Conservation (phyloP, 2,888 invertebrate genomes). For the Morinoia aosen region DNA sequence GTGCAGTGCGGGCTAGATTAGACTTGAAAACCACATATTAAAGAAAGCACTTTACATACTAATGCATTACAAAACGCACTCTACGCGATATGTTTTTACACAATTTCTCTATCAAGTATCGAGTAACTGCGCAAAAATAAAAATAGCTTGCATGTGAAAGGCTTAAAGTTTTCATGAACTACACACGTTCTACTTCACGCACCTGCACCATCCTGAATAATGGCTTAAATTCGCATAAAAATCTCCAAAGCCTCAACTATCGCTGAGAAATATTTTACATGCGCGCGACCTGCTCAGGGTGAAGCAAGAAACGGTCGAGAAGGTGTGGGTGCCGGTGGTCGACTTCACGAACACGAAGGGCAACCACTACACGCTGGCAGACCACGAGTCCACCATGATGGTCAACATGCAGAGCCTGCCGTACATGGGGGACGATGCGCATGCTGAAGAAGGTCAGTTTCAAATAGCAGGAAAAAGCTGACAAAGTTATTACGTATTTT, state of each 20-base stretch:
- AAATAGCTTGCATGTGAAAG: too few species aligned
- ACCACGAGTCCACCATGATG: conserved; percentile 64
- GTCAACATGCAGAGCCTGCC: conserved; percentile 64
- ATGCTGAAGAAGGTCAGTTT: conserved; percentile 61
- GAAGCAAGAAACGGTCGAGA: conserved; percentile 60
- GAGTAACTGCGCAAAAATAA: too few species aligned
- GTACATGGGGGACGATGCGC: conserved; percentile 58
- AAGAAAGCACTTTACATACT: too few species aligned
- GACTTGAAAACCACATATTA: too few species aligned
- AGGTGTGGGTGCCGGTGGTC: conserved; percentile 62
- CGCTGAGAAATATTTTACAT: background rate
- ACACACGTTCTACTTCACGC: background rate
- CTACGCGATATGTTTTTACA: too few species aligned
- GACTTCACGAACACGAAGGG: conserved; percentile 66
- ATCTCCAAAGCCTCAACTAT: background rate
- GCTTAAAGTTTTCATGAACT: too few species aligned
- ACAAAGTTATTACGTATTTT: background rate
- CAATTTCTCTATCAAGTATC: too few species aligned
- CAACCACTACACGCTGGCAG: conserved; percentile 63
- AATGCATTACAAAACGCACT: too few species aligned
- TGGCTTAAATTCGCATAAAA: too few species aligned
- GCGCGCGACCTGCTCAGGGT: conserved; percentile 48
- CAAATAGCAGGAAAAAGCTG: background rate
- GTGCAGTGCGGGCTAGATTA: too few species aligned
- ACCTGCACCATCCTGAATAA: background rate